Evolutionary conservation across 2,113 vertebrate genomes (phyloP), one percentile per base, ranked within the genome.

Genomic region (Brevimyrus niger): DNA sequence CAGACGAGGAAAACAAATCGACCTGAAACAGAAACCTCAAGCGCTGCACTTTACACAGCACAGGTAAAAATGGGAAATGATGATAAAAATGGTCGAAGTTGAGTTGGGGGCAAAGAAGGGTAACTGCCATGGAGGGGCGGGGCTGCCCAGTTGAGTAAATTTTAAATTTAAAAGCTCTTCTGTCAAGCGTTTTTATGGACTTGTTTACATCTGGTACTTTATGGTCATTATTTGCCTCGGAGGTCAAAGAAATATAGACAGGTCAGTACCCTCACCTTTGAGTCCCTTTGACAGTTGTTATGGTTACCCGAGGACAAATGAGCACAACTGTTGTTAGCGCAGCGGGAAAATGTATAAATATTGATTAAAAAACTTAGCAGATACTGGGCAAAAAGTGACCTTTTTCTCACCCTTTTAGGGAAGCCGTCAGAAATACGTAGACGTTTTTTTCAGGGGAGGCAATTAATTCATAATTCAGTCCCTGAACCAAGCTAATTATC

Each of bases 331-430:
- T 91, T 95, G 96, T 96, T 96, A 96, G 93, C 94, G 95, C 95
- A 94, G 93, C 90, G 46, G 92, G 92, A 91, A 94, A 96, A 96
- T 95, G 94, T 95, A 95, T 96, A 96, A 97, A 96, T 97, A 97
- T 96, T 96, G 96, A 97, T 97, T 96, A 95, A 92, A 92, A 93
- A 96, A 94, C 92, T 94, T 94, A 92, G 92, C 91, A 80, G 92
- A 93, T 93, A 94, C 92, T 94, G 94, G 94, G 50, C 23, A 94
- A 95, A 96, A 95, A 90, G 94, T 86, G 93, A 94, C 94, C 94
- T 95, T 91, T 94, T 91, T 89, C 89, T 95, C 95, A 96, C 95
- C 95, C 95, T 97, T 97, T 97, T 96, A 96, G 95, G 94, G 95
- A 95, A 95, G 94, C 65, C 94, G 91, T 89, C 94, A 94, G 96